phyloP scores from a whole-genome alignment of 2,888 invertebrate genomes.

The Gari tellinella region DNA sequence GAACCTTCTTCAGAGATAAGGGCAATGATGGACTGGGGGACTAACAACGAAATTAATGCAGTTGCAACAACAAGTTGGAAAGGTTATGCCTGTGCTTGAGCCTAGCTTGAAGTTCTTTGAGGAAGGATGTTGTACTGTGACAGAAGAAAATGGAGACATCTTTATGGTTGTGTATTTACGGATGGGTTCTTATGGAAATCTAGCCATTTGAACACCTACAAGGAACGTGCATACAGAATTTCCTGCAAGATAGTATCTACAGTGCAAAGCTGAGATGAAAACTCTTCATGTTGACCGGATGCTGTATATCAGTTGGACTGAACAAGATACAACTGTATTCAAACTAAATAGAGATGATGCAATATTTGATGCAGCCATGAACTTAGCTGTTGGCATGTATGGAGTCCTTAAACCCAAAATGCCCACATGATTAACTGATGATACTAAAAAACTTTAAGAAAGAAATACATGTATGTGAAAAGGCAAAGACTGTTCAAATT shows the following conservation, averaged over 20 bases:
- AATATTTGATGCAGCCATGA: too few species aligned
- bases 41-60: conserved; percentile 38
- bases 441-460: too few species aligned
- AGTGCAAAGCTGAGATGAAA: conserved; percentile 33
- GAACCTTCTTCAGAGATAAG: too few species aligned
- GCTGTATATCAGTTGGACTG: conserved; percentile 32
- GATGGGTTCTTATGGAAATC: conserved; percentile 42
- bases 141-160: neutral
- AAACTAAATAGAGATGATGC: neutral
- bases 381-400: too few species aligned
- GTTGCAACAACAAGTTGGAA: conserved; percentile 42
- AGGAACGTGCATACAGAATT: conserved; percentile 8
- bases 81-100: conserved; percentile 32
- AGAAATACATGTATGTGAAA: too few species aligned
- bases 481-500: too few species aligned
- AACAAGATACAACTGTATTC: conserved; percentile 8
- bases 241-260: conserved; percentile 24
- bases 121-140: conserved; percentile 36
- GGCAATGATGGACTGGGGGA: conserved; percentile 32
- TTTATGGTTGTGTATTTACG: conserved; percentile 50
- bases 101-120: conserved; percentile 33
- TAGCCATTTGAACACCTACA: conserved; percentile 1
- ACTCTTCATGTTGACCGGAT: conserved; percentile 25
- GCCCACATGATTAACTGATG: too few species aligned
- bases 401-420: too few species aligned